A percentile compares a stretch with the other conserved stretches of the same genome.
These are phyloP conservation scores for Toxonevra muliebris DNA, from an alignment of 2,888 invertebrate genomes.

Conservation along the genomic window DNA sequence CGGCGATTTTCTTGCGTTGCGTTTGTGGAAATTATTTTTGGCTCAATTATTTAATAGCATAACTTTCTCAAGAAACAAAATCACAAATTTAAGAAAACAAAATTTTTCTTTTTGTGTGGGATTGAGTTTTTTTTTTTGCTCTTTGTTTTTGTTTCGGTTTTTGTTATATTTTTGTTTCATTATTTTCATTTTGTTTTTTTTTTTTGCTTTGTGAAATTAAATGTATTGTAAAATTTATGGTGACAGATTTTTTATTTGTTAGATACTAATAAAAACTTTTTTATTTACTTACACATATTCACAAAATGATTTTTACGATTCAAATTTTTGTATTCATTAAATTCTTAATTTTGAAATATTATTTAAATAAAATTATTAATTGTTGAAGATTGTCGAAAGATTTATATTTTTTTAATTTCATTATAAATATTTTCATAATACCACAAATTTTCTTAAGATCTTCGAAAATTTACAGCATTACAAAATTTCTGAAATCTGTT, in stretches of 20 bases:
- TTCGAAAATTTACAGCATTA: too few relatives aligned
- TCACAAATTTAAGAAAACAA: background rate
- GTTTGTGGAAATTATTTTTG: slow-evolving; percentile 12
- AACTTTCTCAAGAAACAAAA: slow-evolving; percentile 7
- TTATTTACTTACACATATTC: slow-evolving; percentile 9
- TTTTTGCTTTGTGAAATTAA: slow-evolving; percentile 25
- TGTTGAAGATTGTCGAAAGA: too few relatives aligned
- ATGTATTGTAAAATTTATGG: slow-evolving; percentile 35
- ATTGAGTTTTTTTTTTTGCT: slow-evolving; percentile 9
- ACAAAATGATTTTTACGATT: background rate
- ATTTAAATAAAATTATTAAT: too few relatives aligned
- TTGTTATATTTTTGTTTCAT: slow-evolving; percentile 13
- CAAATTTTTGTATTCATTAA: background rate
- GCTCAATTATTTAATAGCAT: slow-evolving; percentile 16
- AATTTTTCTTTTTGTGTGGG: background rate
- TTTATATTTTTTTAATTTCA: too few relatives aligned
- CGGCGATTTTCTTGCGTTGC: background rate
- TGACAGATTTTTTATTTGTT: slow-evolving; percentile 31
- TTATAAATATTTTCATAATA: too few relatives aligned
- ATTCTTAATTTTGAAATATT: too few relatives aligned
- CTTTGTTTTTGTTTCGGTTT: slow-evolving; percentile 19
- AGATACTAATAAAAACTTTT: slow-evolving; percentile 26
- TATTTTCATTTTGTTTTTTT: slow-evolving; percentile 4
- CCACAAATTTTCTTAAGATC: too few relatives aligned
- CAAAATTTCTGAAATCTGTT: too few relatives aligned